phyloP scores from a whole-genome alignment of 2,113 vertebrate species.

The Brachirus orientalis region DNA sequence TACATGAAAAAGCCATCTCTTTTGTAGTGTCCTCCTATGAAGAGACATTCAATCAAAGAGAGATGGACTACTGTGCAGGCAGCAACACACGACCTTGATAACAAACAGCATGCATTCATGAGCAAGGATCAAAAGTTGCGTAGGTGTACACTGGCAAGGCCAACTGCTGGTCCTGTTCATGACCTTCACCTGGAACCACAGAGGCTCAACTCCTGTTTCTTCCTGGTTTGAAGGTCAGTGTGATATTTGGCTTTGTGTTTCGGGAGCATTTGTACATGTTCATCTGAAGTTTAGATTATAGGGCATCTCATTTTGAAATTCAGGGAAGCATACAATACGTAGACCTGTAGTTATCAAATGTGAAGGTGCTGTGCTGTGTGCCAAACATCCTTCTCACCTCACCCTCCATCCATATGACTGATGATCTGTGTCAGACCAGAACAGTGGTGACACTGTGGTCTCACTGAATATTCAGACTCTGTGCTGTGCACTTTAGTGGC shows the following conservation, averaged over 20 bases:
- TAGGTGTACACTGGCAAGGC: constrained; percentile 25
- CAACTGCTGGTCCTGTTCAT: constrained; percentile 1
- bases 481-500: neutral
- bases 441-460: constrained; percentile 34
- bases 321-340: neutral
- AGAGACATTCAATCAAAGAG: constrained; percentile 9
- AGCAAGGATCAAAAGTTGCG: constrained; percentile 29
- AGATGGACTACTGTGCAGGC: neutral
- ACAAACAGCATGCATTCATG: neutral
- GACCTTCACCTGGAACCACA: constrained; percentile 39
- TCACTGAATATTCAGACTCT: constrained; percentile 36
- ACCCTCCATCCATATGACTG: constrained; percentile 30
- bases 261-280: constrained; percentile 3
- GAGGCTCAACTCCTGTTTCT: constrained; percentile 4
- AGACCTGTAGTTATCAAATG: constrained; percentile 10
- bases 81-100: constrained; percentile 21
- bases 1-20: neutral
- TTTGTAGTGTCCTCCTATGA: constrained; percentile 5
- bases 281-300: neutral
- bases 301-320: constrained; percentile 15
- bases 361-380: neutral
- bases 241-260: constrained; percentile 18
- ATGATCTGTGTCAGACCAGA: constrained; percentile 30
- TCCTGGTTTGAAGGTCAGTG: constrained; percentile 30
- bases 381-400: neutral